A percentile compares a stretch with the other conserved stretches of the same genome.
Conservation (phyloP, 1,140 invertebrate species). For the Bemisia tabaci region DNA sequence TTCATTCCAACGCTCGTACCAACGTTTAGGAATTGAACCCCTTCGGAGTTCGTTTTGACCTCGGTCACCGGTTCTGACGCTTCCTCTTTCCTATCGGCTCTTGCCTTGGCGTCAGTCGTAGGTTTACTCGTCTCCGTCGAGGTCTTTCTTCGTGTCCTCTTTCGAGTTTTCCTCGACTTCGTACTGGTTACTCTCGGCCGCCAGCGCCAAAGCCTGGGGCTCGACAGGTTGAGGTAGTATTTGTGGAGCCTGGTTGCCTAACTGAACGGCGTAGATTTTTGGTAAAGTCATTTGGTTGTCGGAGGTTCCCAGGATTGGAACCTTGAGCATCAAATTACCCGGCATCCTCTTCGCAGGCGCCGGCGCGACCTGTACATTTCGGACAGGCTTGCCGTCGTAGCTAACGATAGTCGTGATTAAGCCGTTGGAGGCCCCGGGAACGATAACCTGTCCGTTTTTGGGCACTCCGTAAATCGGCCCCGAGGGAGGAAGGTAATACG, state of each 20-base stretch:
- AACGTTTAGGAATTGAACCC: background rate
- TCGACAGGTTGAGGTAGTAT: background rate
- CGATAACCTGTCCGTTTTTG: background rate
- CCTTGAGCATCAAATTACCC: background rate
- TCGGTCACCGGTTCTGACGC: background rate
- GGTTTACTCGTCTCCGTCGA: background rate
- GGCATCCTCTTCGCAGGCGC: slow-evolving; percentile 6
- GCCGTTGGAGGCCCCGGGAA: slow-evolving; percentile 2
- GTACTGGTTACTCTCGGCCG: background rate
- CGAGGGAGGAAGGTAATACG: slow-evolving; percentile 49
- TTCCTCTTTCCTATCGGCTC: background rate
- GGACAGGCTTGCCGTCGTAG: slow-evolving; percentile 55
- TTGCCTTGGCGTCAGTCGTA: too few relatives aligned
- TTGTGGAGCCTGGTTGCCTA: background rate
- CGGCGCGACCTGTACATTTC: slow-evolving; percentile 35
- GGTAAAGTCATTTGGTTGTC: background rate
- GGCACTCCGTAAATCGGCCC: slow-evolving; percentile 12
- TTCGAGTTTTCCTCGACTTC: background rate
- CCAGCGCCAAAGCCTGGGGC: too few relatives aligned
- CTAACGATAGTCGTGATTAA: slow-evolving; percentile 41
- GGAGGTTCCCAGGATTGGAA: background rate
- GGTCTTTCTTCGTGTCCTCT: background rate
- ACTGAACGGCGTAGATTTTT: background rate
- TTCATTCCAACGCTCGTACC: background rate
- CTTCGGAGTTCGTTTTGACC: background rate